phyloP scores from a whole-genome alignment of 2,113 vertebrate species.

The Megaceryle torquata region DNA sequence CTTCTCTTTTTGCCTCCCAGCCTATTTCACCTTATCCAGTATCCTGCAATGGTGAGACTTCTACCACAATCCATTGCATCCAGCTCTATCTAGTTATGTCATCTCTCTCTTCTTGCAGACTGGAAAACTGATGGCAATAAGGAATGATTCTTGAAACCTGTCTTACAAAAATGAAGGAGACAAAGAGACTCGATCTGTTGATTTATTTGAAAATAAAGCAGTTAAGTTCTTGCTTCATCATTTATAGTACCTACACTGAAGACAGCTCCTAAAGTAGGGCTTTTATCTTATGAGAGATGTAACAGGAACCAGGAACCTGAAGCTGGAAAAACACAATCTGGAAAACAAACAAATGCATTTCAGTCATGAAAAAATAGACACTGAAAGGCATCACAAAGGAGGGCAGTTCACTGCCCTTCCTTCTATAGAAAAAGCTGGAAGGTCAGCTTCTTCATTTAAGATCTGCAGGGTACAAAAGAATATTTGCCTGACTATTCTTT shows the following conservation, averaged over 20 bases:
- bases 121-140: not conserved
- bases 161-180: not conserved
- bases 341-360: not conserved
- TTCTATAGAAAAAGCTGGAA: conserved; percentile 16
- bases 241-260: not conserved
- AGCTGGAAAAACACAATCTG: not conserved
- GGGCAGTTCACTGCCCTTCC: not conserved
- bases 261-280: not conserved
- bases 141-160: not conserved
- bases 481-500: not conserved
- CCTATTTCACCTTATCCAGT: not conserved
- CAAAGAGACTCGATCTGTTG: not conserved
- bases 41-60: not conserved
- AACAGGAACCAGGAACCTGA: not conserved
- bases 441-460: not conserved
- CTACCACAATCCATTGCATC: not conserved
- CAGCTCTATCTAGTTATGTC: not conserved
- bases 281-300: not conserved
- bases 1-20: not conserved
- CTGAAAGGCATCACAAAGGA: not conserved
- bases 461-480: not conserved
- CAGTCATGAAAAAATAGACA: not conserved
- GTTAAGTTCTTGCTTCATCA: not conserved
- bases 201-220: not conserved
- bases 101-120: not conserved